Conservation (phyloP, 2,888 invertebrate species). For the Sphaerophoria rueppellii region DNA sequence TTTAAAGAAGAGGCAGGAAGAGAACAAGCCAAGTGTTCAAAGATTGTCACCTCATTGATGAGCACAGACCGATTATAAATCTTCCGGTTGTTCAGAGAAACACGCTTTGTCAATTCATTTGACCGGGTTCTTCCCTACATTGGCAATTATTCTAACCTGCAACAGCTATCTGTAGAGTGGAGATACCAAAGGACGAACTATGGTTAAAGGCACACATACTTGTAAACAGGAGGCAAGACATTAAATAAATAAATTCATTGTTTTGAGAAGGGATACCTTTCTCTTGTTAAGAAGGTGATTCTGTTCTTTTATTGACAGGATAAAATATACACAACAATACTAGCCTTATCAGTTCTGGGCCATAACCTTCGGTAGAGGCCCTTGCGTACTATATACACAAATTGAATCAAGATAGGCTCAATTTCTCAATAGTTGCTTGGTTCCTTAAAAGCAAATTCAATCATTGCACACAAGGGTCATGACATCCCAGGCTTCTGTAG, state of each 20-base stretch:
- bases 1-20: conserved; percentile 37
- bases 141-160: conserved; percentile 17
- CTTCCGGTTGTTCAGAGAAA: conserved; percentile 62
- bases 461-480: conserved; percentile 65
- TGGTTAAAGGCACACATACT: conserved; percentile 10
- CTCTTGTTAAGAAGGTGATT: conserved; percentile 56
- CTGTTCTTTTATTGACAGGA: conserved; percentile 37
- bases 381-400: neutral
- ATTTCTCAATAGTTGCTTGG: conserved; percentile 8
- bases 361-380: neutral
- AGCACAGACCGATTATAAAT: conserved; percentile 68
- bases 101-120: conserved; percentile 57
- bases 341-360: conserved; percentile 52
- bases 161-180: neutral
- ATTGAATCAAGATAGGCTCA: neutral
- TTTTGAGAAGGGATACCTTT: conserved; percentile 38
- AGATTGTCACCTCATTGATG: conserved; percentile 72
- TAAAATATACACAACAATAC: conserved; percentile 24
- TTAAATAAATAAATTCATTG: conserved; percentile 70
- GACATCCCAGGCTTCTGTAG: conserved; percentile 47
- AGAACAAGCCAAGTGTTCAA: conserved; percentile 69
- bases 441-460: conserved; percentile 68
- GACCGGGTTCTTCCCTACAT: conserved; percentile 42
- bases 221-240: conserved; percentile 33
- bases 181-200: neutral